phyloP scores from a whole-genome alignment of 2,888 invertebrate genomes.

The Hemistola chrysoprasaria region DNA sequence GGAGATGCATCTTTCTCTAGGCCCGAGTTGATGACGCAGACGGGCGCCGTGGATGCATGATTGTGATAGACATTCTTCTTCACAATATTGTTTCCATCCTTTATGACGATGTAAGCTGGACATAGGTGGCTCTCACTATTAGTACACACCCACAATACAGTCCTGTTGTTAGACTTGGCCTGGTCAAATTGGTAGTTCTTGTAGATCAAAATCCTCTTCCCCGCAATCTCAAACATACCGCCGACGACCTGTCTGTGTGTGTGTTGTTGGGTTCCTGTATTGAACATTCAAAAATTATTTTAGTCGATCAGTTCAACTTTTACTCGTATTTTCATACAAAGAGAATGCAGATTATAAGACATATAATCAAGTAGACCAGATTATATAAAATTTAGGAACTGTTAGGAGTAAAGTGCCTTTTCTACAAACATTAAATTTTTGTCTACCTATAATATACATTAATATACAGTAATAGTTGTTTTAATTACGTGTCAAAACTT shows the following conservation, averaged over 20 bases:
- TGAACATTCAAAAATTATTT: not conserved
- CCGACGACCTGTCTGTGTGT: slow-evolving; percentile 36
- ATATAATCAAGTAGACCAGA: too few species aligned
- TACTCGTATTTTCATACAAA: too few species aligned
- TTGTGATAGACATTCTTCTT: slow-evolving; percentile 33
- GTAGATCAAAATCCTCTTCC: slow-evolving; percentile 38
- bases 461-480: too few species aligned
- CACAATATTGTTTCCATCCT: slow-evolving; percentile 27
- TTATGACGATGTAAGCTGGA: slow-evolving; percentile 38
- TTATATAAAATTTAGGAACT: too few species aligned
- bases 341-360: too few species aligned
- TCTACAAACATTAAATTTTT: too few species aligned
- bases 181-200: slow-evolving; percentile 39
- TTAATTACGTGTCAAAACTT: too few species aligned
- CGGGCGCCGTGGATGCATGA: slow-evolving; percentile 33
- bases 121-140: slow-evolving; percentile 22
- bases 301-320: too few species aligned
- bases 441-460: too few species aligned
- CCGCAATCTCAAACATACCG: slow-evolving; percentile 41
- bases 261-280: not conserved
- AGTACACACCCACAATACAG: slow-evolving; percentile 10
- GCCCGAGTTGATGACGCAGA: slow-evolving; percentile 3
- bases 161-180: slow-evolving; percentile 13
- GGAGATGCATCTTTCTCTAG: slow-evolving; percentile 19
- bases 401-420: too few species aligned